A percentile compares a stretch with the other conserved stretches of the same genome.
phyloP scores from a whole-genome alignment of 53 echinoderm and acorn worm species.

The Hippasteria phrygiana region DNA sequence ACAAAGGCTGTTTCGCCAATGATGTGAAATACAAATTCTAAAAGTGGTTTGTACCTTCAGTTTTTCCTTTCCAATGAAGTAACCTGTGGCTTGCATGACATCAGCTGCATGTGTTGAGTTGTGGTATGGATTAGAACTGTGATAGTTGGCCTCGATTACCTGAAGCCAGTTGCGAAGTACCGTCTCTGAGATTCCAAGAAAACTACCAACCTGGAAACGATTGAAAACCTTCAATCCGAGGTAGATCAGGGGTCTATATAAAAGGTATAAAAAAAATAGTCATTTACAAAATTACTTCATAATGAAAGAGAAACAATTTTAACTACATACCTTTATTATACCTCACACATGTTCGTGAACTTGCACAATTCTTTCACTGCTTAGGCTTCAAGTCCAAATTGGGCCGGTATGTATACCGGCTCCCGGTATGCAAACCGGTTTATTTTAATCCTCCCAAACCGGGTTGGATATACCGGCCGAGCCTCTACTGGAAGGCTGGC shows the following conservation, averaged over 20 bases:
- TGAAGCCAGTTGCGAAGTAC: slow-evolving; percentile 96
- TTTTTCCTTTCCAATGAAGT: slow-evolving; percentile 88
- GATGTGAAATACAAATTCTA: too few relatives aligned
- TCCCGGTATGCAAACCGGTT: too few relatives aligned
- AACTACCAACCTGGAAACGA: slow-evolving; percentile 87
- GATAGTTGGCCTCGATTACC: slow-evolving; percentile 95
- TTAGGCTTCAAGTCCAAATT: too few relatives aligned
- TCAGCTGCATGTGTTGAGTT: slow-evolving; percentile 99
- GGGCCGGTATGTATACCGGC: too few relatives aligned
- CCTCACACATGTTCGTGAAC: too few relatives aligned
- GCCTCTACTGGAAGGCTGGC: too few relatives aligned
- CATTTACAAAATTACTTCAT: not conserved
- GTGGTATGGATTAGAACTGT: slow-evolving; percentile 96
- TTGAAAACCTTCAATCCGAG: slow-evolving; percentile 88
- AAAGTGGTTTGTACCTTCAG: slow-evolving; percentile 80
- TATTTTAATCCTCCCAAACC: too few relatives aligned
- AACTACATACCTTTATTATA: too few relatives aligned
- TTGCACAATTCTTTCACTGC: too few relatives aligned
- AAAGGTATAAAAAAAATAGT: not conserved
- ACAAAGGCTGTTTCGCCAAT: too few relatives aligned
- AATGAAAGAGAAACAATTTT: not conserved
- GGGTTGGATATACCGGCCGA: too few relatives aligned
- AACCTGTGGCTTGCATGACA: slow-evolving; percentile 95
- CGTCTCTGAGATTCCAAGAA: slow-evolving; percentile 90
- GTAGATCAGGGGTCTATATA: slow-evolving; percentile 82